Evolutionary conservation across 2,797 vertebrate species (phyloP).

Genomic region (Coracias cyanogaster): DNA sequence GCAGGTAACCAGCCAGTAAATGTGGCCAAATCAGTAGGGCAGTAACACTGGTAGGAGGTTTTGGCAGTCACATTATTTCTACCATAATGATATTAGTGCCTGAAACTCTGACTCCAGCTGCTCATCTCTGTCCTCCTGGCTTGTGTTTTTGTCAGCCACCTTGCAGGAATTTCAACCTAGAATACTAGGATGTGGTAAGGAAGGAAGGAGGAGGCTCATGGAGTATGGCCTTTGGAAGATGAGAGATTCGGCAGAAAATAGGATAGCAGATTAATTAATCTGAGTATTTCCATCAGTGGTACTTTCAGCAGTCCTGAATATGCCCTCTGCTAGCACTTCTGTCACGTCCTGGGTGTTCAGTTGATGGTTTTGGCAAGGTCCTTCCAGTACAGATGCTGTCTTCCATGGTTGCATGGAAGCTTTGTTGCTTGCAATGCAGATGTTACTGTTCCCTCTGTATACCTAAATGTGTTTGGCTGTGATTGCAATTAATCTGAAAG

Average conservation of each 20-base stretch:
- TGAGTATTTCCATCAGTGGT: neutral
- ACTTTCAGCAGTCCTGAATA: neutral
- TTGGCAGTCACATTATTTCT: neutral
- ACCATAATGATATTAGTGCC: neutral
- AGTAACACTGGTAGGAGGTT: neutral
- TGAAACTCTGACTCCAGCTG: neutral
- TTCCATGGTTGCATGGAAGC: neutral
- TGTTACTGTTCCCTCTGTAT: neutral
- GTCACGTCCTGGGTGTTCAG: neutral
- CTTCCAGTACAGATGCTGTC: neutral
- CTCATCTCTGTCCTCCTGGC: neutral
- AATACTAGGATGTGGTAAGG: neutral
- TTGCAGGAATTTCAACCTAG: neutral
- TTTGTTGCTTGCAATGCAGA: neutral
- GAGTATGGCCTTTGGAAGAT: neutral
- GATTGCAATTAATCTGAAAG: neutral
- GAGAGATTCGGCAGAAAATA: too few species aligned
- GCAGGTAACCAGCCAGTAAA: neutral
- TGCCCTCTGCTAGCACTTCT: neutral
- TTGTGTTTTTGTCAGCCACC: neutral
- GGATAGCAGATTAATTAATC: neutral
- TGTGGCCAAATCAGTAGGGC: neutral
- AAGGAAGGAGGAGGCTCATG: neutral
- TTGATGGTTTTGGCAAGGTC: neutral
- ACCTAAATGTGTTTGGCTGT: neutral